phyloP scores from a whole-genome alignment of 2,888 invertebrate genomes.

The Leptura quadrifasciata region DNA sequence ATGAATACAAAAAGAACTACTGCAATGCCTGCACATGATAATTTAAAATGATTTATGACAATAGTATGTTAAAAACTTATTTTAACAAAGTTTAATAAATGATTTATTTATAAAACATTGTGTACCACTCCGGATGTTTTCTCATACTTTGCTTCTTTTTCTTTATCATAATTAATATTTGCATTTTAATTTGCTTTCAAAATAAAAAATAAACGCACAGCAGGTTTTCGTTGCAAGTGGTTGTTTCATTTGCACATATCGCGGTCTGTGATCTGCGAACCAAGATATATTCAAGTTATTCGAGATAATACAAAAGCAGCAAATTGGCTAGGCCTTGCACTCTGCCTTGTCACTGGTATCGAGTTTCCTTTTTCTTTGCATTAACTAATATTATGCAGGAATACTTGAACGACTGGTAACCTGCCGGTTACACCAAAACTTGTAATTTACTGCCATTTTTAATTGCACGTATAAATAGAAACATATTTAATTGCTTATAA shows the following conservation, averaged over 20 bases:
- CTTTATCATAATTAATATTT: conserved; percentile 58
- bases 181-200: conserved; percentile 58
- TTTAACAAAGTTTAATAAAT: conserved; percentile 23
- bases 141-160: conserved; percentile 45
- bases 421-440: background rate
- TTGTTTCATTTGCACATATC: conserved; percentile 63
- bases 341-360: conserved; percentile 47
- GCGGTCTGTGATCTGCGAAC: conserved; percentile 60
- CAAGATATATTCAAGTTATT: conserved; percentile 64
- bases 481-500: background rate
- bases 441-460: background rate
- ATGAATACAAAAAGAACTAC: too few species aligned
- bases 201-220: conserved; percentile 52
- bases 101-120: conserved; percentile 31
- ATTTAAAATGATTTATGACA: background rate
- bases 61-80: conserved; percentile 1
- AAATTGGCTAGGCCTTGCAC: conserved; percentile 61
- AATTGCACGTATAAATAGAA: background rate
- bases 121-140: conserved; percentile 20
- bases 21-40: background rate
- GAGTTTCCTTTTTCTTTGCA: conserved; percentile 26
- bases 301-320: conserved; percentile 62
- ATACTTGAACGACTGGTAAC: background rate
- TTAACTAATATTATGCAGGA: conserved; percentile 29
- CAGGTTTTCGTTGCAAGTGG: conserved; percentile 59